phyloP scores from a whole-genome alignment of 2,113 vertebrate species.

The Natator depressus region DNA sequence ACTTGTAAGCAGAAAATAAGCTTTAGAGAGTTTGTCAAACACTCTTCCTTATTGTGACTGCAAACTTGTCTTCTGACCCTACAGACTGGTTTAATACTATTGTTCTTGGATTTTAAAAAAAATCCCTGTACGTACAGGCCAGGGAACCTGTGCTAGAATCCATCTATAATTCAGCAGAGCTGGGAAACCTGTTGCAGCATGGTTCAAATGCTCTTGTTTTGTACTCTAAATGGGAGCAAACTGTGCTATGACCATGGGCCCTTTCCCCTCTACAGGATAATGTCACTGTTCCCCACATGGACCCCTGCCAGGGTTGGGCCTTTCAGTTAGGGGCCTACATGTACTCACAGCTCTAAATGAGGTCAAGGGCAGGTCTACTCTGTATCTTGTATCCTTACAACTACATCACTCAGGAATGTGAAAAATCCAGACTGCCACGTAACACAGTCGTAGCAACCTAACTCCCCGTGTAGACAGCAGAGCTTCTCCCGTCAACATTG shows the following conservation, averaged over 20 bases:
- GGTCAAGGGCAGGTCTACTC: not conserved
- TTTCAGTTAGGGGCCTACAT: not conserved
- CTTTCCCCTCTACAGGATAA: not conserved
- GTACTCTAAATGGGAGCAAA: not conserved
- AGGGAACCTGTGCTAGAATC: no score
- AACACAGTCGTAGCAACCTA: not conserved
- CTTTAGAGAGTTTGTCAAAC: not conserved
- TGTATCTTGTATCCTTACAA: not conserved
- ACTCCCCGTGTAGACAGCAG: not conserved
- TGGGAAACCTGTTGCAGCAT: not conserved
- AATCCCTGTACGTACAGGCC: not conserved
- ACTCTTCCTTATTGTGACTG: not conserved
- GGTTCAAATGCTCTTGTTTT: not conserved
- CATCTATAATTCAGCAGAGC: not conserved
- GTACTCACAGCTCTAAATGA: not conserved
- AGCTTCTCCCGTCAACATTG: not conserved
- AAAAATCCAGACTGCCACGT: not conserved
- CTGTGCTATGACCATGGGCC: not conserved
- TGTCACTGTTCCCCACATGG: not conserved
- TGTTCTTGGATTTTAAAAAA: not conserved
- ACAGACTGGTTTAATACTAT: not conserved
- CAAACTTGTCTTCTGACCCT: not conserved
- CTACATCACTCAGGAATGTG: not conserved
- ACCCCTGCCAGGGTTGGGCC: not conserved
- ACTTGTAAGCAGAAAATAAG: not conserved